Percentiles rank a stretch among this genome's conserved stretches.
These are phyloP conservation scores for Rhynchotus rufescens DNA, from an alignment of 2,797 vertebrate genomes.

Conservation along the genomic window DNA sequence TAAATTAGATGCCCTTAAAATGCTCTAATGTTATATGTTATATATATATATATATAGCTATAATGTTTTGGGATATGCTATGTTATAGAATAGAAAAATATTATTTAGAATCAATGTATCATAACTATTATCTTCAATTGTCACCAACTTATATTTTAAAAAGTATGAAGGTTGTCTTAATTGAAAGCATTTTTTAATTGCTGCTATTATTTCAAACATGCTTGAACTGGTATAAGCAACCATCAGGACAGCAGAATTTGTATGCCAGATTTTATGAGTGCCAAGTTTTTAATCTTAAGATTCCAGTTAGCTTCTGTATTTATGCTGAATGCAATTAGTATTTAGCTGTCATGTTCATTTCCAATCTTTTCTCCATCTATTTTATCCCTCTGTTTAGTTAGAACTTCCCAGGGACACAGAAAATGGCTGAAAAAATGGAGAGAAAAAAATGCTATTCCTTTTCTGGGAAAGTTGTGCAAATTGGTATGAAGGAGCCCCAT, in stretches of 20 bases:
- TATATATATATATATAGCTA: neutral
- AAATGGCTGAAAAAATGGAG: constrained; percentile 3
- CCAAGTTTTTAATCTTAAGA: constrained; percentile 1
- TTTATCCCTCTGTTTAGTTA: constrained; percentile 26
- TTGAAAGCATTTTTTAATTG: neutral
- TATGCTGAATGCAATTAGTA: neutral
- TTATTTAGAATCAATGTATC: neutral
- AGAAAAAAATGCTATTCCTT: neutral
- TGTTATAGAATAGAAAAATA: neutral
- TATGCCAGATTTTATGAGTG: neutral
- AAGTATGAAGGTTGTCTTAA: neutral
- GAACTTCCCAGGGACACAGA: neutral
- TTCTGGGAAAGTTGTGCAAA: neutral
- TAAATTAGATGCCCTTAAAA: neutral
- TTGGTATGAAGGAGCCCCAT: neutral
- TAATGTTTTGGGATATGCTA: neutral
- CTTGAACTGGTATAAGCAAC: neutral
- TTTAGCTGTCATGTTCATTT: constrained; percentile 13
- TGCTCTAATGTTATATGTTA: neutral
- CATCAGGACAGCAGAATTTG: neutral
- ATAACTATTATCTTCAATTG: neutral
- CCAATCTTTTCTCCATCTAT: neutral
- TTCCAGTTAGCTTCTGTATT: constrained; percentile 15
- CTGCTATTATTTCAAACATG: neutral
- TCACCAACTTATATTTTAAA: neutral